These are phyloP conservation scores for Zaprionus lachaisei DNA, from an alignment of 1,140 invertebrate genomes.

Conservation along the genomic window DNA sequence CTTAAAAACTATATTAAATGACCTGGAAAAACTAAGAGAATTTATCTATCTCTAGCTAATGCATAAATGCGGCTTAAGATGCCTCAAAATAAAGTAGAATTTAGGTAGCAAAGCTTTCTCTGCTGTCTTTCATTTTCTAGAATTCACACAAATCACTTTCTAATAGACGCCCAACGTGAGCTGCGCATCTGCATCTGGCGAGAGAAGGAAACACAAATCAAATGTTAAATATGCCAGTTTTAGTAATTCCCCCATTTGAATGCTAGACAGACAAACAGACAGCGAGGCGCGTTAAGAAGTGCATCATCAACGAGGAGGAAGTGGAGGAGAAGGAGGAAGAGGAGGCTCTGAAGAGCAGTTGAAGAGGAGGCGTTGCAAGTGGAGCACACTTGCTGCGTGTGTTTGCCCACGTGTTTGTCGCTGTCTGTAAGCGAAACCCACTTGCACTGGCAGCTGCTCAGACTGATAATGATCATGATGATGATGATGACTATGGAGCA, in stretches of 20 bases:
- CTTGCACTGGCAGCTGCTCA: conserved; percentile 45
- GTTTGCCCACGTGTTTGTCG: conserved; percentile 39
- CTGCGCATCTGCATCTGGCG: conserved; percentile 2
- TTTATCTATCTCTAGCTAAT: too few species aligned
- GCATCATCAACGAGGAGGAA: conserved; percentile 4
- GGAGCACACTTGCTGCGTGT: conserved; percentile 39
- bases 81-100: conserved; percentile 6
- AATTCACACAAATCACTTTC: conserved; percentile 35
- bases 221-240: conserved; percentile 42
- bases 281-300: background rate
- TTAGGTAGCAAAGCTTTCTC: conserved; percentile 1
- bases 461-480: conserved; percentile 23
- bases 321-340: too few species aligned
- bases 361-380: conserved; percentile 9
- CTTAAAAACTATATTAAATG: too few species aligned
- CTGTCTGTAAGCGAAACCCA: conserved; percentile 49
- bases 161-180: conserved; percentile 10
- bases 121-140: background rate
- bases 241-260: conserved; percentile 44
- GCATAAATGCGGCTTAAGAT: background rate
- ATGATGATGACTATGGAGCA: conserved; percentile 22
- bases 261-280: conserved; percentile 29
- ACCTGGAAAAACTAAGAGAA: background rate
- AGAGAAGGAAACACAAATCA: conserved; percentile 47
- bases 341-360: background rate